A percentile compares a stretch with the other conserved stretches of the same genome.
These are phyloP conservation scores for Anthopleura sola DNA, from an alignment of 64 coral and sea anemone species.

Conservation along the genomic window DNA sequence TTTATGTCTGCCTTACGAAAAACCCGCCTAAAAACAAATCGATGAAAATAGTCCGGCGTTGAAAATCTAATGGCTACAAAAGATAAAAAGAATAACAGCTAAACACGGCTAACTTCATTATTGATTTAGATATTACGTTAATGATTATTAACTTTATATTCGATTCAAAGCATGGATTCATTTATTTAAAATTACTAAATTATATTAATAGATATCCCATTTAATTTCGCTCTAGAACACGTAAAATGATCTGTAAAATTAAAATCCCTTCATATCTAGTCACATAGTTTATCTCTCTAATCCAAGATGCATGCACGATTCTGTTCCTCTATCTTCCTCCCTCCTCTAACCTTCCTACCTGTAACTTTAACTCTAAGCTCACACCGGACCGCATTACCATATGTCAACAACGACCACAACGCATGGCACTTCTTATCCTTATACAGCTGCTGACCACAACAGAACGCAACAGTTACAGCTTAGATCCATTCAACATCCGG, in stretches of 20 bases:
- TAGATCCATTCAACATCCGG: slow-evolving; percentile 78
- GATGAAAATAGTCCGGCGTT: neutral
- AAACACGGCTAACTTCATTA: neutral
- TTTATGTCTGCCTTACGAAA: neutral
- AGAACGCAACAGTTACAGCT: slow-evolving; percentile 74
- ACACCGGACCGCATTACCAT: slow-evolving; percentile 70
- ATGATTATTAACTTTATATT: neutral
- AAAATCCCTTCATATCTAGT: neutral
- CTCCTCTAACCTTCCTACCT: slow-evolving; percentile 42
- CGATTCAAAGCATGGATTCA: neutral
- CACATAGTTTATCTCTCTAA: neutral
- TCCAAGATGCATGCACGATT: neutral
- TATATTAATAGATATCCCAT: neutral
- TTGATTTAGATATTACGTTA: neutral
- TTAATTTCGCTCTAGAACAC: neutral
- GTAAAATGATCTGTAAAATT: neutral
- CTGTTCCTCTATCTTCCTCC: neutral
- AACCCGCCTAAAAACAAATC: neutral
- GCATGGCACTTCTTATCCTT: slow-evolving; percentile 53
- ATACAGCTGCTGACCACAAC: slow-evolving; percentile 79
- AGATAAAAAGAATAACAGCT: neutral
- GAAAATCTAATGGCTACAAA: neutral
- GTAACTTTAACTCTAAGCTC: slow-evolving; percentile 80
- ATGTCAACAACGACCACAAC: slow-evolving; percentile 43
- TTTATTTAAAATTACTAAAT: neutral